A percentile compares a stretch with the other conserved stretches of the same genome.
Evolutionary conservation across 2,113 vertebrate genomes (phyloP).

Genomic region (Zeus faber): DNA sequence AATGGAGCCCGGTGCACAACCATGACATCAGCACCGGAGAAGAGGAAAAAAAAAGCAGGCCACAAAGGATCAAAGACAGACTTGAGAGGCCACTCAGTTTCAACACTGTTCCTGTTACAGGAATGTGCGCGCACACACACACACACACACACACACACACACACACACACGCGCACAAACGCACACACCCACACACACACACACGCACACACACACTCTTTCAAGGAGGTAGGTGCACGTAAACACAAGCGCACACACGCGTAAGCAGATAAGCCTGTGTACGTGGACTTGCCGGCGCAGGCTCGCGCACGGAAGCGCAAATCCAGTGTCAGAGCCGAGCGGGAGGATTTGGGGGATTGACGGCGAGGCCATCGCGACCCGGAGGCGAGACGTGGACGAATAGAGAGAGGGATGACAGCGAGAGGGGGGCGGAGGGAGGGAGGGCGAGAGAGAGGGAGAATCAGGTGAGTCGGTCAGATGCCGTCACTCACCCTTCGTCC

Average conservation of each 20-base stretch:
- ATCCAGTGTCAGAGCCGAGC: not conserved
- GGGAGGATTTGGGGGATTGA: slow-evolving; percentile 39
- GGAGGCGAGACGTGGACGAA: slow-evolving; percentile 42
- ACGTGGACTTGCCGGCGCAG: not conserved
- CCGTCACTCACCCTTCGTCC: slow-evolving; percentile 64
- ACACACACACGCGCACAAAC: slow-evolving; percentile 22
- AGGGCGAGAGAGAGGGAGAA: slow-evolving; percentile 34
- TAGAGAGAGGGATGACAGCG: slow-evolving; percentile 33
- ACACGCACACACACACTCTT: not conserved
- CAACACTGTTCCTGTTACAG: not conserved
- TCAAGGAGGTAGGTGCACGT: not conserved
- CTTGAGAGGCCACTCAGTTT: slow-evolving; percentile 9
- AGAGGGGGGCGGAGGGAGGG: slow-evolving; percentile 57
- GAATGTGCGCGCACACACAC: not conserved
- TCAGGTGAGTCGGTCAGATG: slow-evolving; percentile 47
- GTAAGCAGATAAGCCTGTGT: not conserved
- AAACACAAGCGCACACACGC: not conserved
- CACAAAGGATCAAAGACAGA: slow-evolving; percentile 30
- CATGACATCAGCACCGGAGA: slow-evolving; percentile 22
- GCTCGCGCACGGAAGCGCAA: not conserved
- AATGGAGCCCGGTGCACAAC: too few relatives aligned
- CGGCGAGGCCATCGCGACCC: slow-evolving; percentile 24
- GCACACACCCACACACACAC: slow-evolving; percentile 2
- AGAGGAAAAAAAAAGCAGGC: not conserved
- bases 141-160: slow-evolving; percentile 5